Base-by-base conservation (phyloP, 2,113 vertebrate species). In the Ceyx margarethae region DNA sequence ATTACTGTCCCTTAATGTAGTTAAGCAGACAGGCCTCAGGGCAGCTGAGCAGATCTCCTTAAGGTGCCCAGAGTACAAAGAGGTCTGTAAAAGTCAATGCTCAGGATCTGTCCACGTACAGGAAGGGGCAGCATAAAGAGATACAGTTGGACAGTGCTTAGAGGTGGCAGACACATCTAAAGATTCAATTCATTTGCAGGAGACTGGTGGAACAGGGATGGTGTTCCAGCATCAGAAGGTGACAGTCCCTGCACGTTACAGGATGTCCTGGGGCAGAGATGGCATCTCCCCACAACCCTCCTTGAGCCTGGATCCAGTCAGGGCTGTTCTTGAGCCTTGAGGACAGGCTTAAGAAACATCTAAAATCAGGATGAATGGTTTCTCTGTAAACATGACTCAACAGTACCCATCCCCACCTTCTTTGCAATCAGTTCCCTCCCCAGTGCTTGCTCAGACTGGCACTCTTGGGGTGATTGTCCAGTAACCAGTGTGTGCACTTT, bases 391-490 rank as follows among this genome's bases (percentile, higher is more conserved):
- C 9, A 4, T 11, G 12, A 14, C 67, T 75, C 53, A 75, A 51
- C 37, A 58, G 43, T 26, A 56, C 8, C 18, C 8, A 1, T 57
- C 40, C 29, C 81, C 43, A 37, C 31, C 20, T 28, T 28, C 78
- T 64, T 25, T 21, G 22, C 33, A n/a, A 7, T 6, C 60, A 29
- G 22, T 5, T 65, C 18, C 15, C 9, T 56, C 17, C 22, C n/a
- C 11, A 29, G 5, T 18, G 25, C 50, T 69, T 53, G n/a, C 21
- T 84, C 42, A 25, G 6, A 2, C 3, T 10, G 69, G 18, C 23
- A 26, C 13, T 51, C 67, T 20, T 0, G 0, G 40, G 18, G 21
- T 2, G 1, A 35, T 15, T 3, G 2, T 5, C 9, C 1, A 2
- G 11, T n/a, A 37, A 7, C 19, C 14, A 25, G 19, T 7, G 5